Evolutionary conservation across 2,888 invertebrate genomes (phyloP).

Genomic region (Nemapogon koenigi): DNA sequence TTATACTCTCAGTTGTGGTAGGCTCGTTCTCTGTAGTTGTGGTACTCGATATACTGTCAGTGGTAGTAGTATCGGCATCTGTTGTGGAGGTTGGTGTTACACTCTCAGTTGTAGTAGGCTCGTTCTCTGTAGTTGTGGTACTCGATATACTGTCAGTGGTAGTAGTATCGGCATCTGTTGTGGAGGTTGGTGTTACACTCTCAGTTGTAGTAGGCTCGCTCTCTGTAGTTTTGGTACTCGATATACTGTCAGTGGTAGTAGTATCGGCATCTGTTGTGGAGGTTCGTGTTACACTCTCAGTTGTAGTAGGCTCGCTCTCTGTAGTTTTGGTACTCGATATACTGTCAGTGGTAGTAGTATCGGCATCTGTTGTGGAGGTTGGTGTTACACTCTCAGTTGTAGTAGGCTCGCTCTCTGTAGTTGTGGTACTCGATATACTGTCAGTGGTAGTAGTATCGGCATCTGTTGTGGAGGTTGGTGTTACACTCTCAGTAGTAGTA

Average conservation of each 20-base stretch:
- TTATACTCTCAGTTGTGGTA: slow-evolving; percentile 1
- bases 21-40: slow-evolving; percentile 1
- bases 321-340: background rate
- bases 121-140: slow-evolving; percentile 1
- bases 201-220: background rate
- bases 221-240: background rate
- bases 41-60: slow-evolving; percentile 1
- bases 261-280: background rate
- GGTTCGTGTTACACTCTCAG: background rate
- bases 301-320: slow-evolving; percentile 1
- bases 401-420: background rate
- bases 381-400: background rate
- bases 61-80: slow-evolving; percentile 1
- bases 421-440: too few species aligned
- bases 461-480: background rate
- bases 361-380: background rate
- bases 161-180: background rate
- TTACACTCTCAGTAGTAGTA: background rate
- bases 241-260: slow-evolving; percentile 1
- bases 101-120: slow-evolving; percentile 1
- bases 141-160: background rate
- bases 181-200: background rate
- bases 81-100: too few species aligned
- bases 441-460: background rate
- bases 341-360: background rate